A percentile compares a stretch with the other conserved stretches of the same genome.
phyloP scores from a whole-genome alignment of 2,888 invertebrate species.

The Yponomeuta cagnagella region DNA sequence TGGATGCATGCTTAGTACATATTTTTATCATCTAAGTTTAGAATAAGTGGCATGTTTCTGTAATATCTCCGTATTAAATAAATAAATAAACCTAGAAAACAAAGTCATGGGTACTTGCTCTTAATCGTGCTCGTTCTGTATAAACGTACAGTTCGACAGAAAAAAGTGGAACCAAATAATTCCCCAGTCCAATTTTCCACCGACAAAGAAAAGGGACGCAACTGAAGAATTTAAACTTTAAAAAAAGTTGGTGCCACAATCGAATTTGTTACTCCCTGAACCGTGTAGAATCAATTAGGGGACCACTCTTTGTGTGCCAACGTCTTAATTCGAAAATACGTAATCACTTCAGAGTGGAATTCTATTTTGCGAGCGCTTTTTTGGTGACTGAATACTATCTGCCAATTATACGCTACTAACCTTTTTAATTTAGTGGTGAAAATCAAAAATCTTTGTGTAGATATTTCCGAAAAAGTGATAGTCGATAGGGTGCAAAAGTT shows the following conservation, averaged over 20 bases:
- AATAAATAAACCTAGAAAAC: too few species aligned
- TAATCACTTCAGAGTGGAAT: constrained; percentile 19
- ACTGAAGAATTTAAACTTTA: constrained; percentile 20
- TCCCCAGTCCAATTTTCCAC: constrained; percentile 39
- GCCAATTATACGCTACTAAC: constrained; percentile 59
- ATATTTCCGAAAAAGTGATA: not conserved
- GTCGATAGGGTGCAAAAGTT: too few species aligned
- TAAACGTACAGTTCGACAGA: not conserved
- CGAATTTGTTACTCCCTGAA: constrained; percentile 29
- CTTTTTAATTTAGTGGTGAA: constrained; percentile 32
- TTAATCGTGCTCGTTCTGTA: not conserved
- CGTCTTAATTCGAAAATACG: constrained; percentile 27
- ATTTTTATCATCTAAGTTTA: too few species aligned
- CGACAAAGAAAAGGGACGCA: constrained; percentile 34
- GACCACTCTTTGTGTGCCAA: constrained; percentile 33
- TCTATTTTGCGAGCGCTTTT: not conserved
- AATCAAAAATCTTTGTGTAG: not conserved
- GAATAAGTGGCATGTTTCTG: too few species aligned
- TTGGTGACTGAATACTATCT: not conserved
- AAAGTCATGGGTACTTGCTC: too few species aligned
- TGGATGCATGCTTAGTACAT: too few species aligned
- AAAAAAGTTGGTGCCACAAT: constrained; percentile 39
- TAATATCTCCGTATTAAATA: too few species aligned
- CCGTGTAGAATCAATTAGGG: constrained; percentile 58
- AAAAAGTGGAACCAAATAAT: constrained; percentile 19